A percentile compares a stretch with the other conserved stretches of the same genome.
phyloP scores from a whole-genome alignment of 2,888 invertebrate species.

The Agrilus biguttatus region DNA sequence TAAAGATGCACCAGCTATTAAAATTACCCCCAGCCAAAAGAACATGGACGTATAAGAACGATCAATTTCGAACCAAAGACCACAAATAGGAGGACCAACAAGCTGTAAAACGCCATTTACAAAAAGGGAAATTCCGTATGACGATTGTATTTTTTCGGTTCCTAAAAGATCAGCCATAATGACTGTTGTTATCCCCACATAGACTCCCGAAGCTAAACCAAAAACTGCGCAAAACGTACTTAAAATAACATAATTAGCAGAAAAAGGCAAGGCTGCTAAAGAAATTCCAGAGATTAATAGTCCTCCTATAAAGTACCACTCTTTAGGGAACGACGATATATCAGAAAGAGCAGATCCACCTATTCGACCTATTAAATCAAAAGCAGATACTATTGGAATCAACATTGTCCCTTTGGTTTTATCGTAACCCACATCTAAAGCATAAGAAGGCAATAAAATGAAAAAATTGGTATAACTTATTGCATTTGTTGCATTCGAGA shows the following conservation, averaged over 20 bases:
- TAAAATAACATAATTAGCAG: slow-evolving; percentile 46
- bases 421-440: slow-evolving; percentile 52
- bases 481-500: slow-evolving; percentile 75
- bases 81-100: slow-evolving; percentile 73
- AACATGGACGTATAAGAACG: slow-evolving; percentile 58
- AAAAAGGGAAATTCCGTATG: slow-evolving; percentile 74
- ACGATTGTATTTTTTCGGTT: slow-evolving; percentile 68
- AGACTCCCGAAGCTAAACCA: slow-evolving; percentile 70
- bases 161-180: slow-evolving; percentile 82
- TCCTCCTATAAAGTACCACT: slow-evolving; percentile 71
- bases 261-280: slow-evolving; percentile 53
- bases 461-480: slow-evolving; percentile 80
- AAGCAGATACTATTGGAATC: slow-evolving; percentile 63
- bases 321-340: slow-evolving; percentile 58
- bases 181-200: slow-evolving; percentile 74
- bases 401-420: slow-evolving; percentile 57
- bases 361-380: slow-evolving; percentile 70
- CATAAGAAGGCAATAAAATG: slow-evolving; percentile 67
- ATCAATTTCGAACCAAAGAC: slow-evolving; percentile 48
- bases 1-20: slow-evolving; percentile 55
- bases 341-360: slow-evolving; percentile 78
- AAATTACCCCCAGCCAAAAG: slow-evolving; percentile 54
- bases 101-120: slow-evolving; percentile 71
- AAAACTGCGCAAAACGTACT: slow-evolving; percentile 61
- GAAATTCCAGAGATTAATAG: slow-evolving; percentile 63